A percentile compares a stretch with the other conserved stretches of the same genome.
phyloP scores from a whole-genome alignment of 2,888 invertebrate species.

The Tryphoninae sp. region DNA sequence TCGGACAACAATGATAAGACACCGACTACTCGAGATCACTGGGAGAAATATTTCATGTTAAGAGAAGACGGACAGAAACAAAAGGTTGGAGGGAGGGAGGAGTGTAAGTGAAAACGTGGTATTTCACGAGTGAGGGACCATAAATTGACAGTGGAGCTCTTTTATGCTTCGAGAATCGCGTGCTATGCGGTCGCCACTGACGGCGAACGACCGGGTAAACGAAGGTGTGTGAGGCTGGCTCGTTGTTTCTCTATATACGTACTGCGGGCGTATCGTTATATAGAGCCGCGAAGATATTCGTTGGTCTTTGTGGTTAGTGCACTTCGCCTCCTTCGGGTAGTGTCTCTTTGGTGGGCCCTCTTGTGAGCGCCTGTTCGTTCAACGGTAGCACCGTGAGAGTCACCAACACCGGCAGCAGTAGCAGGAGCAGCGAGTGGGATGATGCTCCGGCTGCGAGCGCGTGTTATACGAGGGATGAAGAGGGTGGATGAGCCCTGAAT shows the following conservation, averaged over 20 bases:
- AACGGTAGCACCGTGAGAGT: slow-evolving; percentile 4
- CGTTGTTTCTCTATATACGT: background rate
- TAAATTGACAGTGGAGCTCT: slow-evolving; percentile 52
- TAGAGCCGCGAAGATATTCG: slow-evolving; percentile 52
- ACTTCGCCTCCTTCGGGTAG: slow-evolving; percentile 58
- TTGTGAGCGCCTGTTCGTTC: slow-evolving; percentile 44
- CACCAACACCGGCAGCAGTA: background rate
- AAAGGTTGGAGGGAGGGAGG: background rate
- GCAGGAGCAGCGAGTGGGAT: slow-evolving; percentile 15
- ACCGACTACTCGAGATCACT: background rate
- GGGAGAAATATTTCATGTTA: background rate
- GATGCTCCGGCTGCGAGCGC: slow-evolving; percentile 31
- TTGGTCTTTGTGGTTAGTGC: slow-evolving; percentile 61
- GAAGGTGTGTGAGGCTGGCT: slow-evolving; percentile 28
- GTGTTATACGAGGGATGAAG: slow-evolving; percentile 45
- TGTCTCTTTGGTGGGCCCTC: slow-evolving; percentile 56
- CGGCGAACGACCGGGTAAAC: slow-evolving; percentile 47
- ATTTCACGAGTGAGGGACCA: slow-evolving; percentile 44
- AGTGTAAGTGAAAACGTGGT: slow-evolving; percentile 37
- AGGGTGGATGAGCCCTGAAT: slow-evolving; percentile 48
- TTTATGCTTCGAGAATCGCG: slow-evolving; percentile 54
- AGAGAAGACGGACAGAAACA: background rate
- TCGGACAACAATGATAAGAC: background rate
- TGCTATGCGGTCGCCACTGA: slow-evolving; percentile 28
- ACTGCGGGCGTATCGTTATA: slow-evolving; percentile 37